Evolutionary conservation across 2,797 vertebrate species (phyloP).

Genomic region (Oophaga sylvatica): DNA sequence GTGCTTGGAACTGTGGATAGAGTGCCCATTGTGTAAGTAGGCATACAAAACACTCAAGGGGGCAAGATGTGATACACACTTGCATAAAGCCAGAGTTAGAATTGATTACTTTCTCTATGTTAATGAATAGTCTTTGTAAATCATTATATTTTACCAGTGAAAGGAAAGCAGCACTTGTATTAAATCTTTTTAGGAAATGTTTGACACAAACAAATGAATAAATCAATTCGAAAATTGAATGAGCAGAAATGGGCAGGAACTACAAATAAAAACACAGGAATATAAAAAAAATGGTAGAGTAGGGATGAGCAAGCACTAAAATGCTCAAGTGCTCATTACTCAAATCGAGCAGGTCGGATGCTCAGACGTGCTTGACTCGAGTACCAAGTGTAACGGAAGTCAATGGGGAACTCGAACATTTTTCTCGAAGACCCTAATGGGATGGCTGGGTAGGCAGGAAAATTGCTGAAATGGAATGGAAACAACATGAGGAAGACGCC

Average conservation of each 20-base stretch:
- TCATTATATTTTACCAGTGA: not conserved
- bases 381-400: too few relatives aligned
- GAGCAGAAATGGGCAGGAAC: slow-evolving; percentile 1
- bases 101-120: not conserved
- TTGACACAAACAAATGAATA: slow-evolving; percentile 37
- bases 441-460: not conserved
- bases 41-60: not conserved
- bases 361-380: too few relatives aligned
- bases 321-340: too few relatives aligned
- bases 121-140: slow-evolving; percentile 8
- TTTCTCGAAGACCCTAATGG: too few relatives aligned
- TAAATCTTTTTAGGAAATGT: slow-evolving; percentile 25
- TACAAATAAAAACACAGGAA: slow-evolving; percentile 14
- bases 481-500: too few relatives aligned
- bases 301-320: too few relatives aligned
- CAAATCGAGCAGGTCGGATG: too few relatives aligned
- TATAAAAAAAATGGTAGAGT: not conserved
- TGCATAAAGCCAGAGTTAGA: not conserved
- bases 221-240: slow-evolving; percentile 38
- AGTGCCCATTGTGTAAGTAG: not conserved
- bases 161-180: not conserved
- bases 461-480: not conserved
- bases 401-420: too few relatives aligned
- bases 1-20: not conserved
- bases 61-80: not conserved